Conservation (phyloP, 1,140 invertebrate genomes). For the Lasioglossum baleicum region DNA sequence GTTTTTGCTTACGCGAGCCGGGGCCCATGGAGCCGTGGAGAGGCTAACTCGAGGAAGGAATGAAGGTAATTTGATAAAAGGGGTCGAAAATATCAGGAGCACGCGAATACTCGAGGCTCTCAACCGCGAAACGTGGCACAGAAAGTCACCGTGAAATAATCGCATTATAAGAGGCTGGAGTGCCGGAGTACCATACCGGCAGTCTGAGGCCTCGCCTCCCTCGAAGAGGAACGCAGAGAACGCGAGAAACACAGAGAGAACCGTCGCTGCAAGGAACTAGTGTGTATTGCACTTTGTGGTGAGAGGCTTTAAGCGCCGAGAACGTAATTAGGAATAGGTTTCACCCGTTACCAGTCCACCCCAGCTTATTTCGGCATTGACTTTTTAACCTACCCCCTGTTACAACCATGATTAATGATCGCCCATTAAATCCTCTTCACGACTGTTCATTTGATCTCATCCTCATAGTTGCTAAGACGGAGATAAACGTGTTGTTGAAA, state of each 20-base stretch:
- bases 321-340: not conserved
- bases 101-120: slow-evolving; percentile 43
- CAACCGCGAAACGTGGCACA: slow-evolving; percentile 52
- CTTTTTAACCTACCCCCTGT: no score
- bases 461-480: no score
- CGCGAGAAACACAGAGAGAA: not conserved
- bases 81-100: slow-evolving; percentile 35
- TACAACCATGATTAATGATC: not conserved
- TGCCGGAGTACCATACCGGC: not conserved
- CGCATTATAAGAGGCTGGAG: slow-evolving; percentile 55
- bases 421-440: not conserved
- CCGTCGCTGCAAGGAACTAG: not conserved
- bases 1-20: slow-evolving; percentile 2
- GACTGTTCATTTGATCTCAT: no score
- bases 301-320: not conserved
- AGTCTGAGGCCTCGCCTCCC: not conserved
- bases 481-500: no score
- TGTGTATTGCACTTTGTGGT: slow-evolving; percentile 8
- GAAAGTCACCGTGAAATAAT: slow-evolving; percentile 71
- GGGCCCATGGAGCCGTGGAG: not conserved
- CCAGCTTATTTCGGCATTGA: not conserved
- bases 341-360: not conserved
- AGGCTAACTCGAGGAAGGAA: no score
- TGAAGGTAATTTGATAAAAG: slow-evolving; percentile 17
- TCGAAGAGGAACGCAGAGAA: not conserved